These are phyloP conservation scores for Sminthurides aquaticus DNA, from an alignment of 2,888 invertebrate species.

Conservation along the genomic window DNA sequence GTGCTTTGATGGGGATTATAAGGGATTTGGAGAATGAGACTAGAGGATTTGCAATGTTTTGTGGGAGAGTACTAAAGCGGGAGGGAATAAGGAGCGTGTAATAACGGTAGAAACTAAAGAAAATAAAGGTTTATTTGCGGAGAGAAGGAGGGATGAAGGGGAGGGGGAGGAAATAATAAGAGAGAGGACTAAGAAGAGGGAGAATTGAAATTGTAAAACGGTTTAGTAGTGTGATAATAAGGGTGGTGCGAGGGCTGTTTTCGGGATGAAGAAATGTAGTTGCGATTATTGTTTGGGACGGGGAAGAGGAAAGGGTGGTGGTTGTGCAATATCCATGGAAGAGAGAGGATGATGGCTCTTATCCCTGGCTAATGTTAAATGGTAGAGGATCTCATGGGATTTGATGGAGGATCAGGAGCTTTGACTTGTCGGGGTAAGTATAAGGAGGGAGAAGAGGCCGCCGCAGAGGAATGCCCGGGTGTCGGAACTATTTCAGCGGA, in stretches of 20 bases:
- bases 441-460: no score
- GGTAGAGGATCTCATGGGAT: conserved; percentile 24
- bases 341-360: neutral
- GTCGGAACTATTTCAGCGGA: no score
- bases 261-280: neutral
- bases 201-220: neutral
- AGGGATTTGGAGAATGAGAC: no score
- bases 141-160: neutral
- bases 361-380: conserved; percentile 21
- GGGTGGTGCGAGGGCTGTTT: neutral
- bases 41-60: no score
- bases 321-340: neutral
- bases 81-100: no score
- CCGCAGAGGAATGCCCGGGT: no score
- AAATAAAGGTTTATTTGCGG: no score
- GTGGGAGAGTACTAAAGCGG: no score
- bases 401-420: conserved; percentile 23
- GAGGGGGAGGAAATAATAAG: neutral
- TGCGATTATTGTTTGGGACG: neutral
- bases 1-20: neutral
- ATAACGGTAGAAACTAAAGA: no score
- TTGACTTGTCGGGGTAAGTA: conserved; percentile 11
- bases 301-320: conserved; percentile 1
- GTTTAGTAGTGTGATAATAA: neutral
- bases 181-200: neutral